Conservation (phyloP, 2,888 invertebrate species). For the Eupithecia pulchellata region DNA sequence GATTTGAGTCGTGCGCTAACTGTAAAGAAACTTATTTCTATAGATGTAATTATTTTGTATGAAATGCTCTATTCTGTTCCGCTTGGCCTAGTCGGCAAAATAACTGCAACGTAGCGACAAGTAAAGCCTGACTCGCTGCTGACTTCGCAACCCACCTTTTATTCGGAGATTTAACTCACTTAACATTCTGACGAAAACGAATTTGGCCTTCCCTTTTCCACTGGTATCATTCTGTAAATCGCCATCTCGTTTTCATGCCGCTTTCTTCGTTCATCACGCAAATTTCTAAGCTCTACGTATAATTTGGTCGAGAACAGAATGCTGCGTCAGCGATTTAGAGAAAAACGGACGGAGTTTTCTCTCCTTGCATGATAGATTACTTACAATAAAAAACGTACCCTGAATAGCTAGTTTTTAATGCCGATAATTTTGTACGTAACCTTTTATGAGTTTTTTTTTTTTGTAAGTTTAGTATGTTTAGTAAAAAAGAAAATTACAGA, state of each 20-base stretch:
- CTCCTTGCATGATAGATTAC: conserved; percentile 41
- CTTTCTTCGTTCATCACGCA: conserved; percentile 61
- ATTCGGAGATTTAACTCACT: conserved; percentile 82
- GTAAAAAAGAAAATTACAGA: too few species aligned
- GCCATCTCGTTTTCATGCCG: conserved; percentile 55
- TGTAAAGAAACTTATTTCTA: background rate
- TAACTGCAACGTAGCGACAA: conserved; percentile 41
- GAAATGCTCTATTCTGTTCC: background rate
- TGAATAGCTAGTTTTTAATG: background rate
- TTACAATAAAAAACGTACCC: background rate
- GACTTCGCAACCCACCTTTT: conserved; percentile 77
- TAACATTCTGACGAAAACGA: conserved; percentile 75
- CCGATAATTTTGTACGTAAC: background rate
- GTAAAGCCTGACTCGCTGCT: conserved; percentile 54
- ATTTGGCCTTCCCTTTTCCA: conserved; percentile 63
- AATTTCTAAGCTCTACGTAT: conserved; percentile 65
- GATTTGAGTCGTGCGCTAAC: background rate
- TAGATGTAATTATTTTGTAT: background rate
- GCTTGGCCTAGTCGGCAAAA: conserved; percentile 33
- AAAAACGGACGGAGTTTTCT: conserved; percentile 55
- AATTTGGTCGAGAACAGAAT: conserved; percentile 80
- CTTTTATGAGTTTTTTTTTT: background rate
- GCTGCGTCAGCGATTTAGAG: conserved; percentile 65
- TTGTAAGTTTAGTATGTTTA: too few species aligned
- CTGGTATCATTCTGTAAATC: conserved; percentile 52